Evolutionary conservation across 1,140 invertebrate species (phyloP), one percentile per base, ranked within the genome.

Genomic region (Heliothis virescens): DNA sequence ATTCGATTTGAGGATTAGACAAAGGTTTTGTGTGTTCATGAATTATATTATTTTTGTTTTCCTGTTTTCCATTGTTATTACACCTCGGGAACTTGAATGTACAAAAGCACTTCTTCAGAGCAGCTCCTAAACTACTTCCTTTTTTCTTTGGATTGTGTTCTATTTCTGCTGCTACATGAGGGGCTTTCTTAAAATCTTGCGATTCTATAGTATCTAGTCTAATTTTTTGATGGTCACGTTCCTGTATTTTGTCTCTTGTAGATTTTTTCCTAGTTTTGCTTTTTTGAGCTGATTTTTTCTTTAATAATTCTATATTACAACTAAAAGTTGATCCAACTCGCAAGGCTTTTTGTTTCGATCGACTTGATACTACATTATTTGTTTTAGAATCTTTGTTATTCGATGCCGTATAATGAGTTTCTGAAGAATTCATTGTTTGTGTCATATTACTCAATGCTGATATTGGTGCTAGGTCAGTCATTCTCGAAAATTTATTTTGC

Each of bases 31-130:
- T 71, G 9, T 7, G 9, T 15, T 26, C 48, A 15, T 12, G 53
- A 3, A 12, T 48, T 59, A 48, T 16, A 15, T 21, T 26, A 16
- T 53, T 67, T 60, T 48, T 62, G n/a, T 72, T 69, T n/a, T 41
- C 15, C 11, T 15, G 52, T 41, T n/a, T 29, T 11, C 9, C 15
- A 41, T 16, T 57, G 52, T 41, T 59, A 34, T 15, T 53, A 16
- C n/a, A 26, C 21, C 52, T 53, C 12, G 34, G 41, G 62, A 72
- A 57, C 53, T 79, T 79, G 4, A 79, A 53, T 34, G 55, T 62
- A 79, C 67, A 72, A 10, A 72, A 62, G 52, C 34, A 79, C 47
- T 52, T 79, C 13, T 79, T 29, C 11, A 72, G 26, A 29, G 18
- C 10, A 21, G 77, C 41, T 15, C 34, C 34, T 41, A 53, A 4